A percentile compares a stretch with the other conserved stretches of the same genome.
phyloP scores from a whole-genome alignment of 1,140 invertebrate genomes.

The Drosophila repletoides region DNA sequence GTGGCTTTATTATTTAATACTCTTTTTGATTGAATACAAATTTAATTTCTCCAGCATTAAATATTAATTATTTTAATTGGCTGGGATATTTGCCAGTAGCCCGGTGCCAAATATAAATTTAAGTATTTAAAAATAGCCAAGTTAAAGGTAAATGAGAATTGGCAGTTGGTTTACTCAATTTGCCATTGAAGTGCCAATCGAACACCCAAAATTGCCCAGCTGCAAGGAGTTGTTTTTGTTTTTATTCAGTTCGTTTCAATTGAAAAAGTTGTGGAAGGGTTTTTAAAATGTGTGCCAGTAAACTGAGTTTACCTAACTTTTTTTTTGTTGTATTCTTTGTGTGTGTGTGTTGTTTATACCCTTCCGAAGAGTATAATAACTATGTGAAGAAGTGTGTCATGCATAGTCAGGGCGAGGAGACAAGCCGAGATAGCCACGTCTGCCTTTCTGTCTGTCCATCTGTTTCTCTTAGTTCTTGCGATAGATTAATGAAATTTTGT shows the following conservation, averaged over 20 bases:
- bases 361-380: too few relatives aligned
- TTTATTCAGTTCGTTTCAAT: conserved; percentile 11
- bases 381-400: too few relatives aligned
- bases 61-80: too few relatives aligned
- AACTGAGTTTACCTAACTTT: conserved; percentile 60
- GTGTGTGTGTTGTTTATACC: neutral
- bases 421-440: too few relatives aligned
- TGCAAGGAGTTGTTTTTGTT: conserved; percentile 10
- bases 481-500: too few relatives aligned
- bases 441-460: too few relatives aligned
- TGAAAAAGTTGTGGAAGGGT: conserved; percentile 18
- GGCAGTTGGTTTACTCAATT: conserved; percentile 36
- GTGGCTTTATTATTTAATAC: too few relatives aligned
- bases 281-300: conserved; percentile 2
- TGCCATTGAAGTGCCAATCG: conserved; percentile 20
- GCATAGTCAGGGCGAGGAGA: too few relatives aligned
- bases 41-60: conserved; percentile 13
- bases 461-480: too few relatives aligned
- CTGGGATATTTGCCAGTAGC: neutral
- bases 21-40: conserved; percentile 19
- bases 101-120: too few relatives aligned
- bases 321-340: neutral
- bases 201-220: neutral
- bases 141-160: conserved; percentile 38
- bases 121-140: too few relatives aligned